Evolutionary conservation across 2,113 vertebrate species (phyloP).

Genomic region (Gasterosteus aculeatus): DNA sequence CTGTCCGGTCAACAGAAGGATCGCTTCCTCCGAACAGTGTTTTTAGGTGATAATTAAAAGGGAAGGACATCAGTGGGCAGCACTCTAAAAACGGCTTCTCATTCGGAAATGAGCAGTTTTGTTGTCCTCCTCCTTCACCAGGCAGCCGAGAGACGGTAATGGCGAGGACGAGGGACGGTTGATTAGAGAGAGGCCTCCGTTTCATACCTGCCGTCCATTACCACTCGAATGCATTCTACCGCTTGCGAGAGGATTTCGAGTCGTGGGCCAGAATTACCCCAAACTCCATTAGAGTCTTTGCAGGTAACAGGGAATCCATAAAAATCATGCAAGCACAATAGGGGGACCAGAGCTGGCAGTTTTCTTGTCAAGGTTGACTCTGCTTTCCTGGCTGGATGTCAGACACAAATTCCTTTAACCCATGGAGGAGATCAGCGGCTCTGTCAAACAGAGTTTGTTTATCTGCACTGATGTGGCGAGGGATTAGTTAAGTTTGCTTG

Average conservation of each 20-base stretch:
- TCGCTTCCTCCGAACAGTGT: slow-evolving; percentile 27
- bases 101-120: slow-evolving; percentile 40
- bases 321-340: slow-evolving; percentile 28
- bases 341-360: slow-evolving; percentile 35
- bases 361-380: slow-evolving; percentile 35
- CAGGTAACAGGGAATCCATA: slow-evolving; percentile 29
- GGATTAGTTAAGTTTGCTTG: slow-evolving; percentile 53
- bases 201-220: slow-evolving; percentile 18
- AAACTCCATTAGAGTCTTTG: slow-evolving; percentile 29
- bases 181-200: slow-evolving; percentile 19
- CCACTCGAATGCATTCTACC: background rate
- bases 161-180: slow-evolving; percentile 20
- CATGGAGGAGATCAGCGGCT: slow-evolving; percentile 45
- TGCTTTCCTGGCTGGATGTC: slow-evolving; percentile 33
- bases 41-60: slow-evolving; percentile 50
- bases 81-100: slow-evolving; percentile 42
- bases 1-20: slow-evolving; percentile 43
- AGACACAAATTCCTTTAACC: slow-evolving; percentile 50
- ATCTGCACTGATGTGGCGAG: slow-evolving; percentile 39
- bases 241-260: background rate
- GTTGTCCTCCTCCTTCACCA: slow-evolving; percentile 36
- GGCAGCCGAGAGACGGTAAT: slow-evolving; percentile 2
- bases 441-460: slow-evolving; percentile 51
- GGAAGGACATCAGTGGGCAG: slow-evolving; percentile 8
- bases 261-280: slow-evolving; percentile 19